Evolutionary conservation across 2,888 invertebrate species (phyloP).

Genomic region (Drosophila pseudotalamancana): DNA sequence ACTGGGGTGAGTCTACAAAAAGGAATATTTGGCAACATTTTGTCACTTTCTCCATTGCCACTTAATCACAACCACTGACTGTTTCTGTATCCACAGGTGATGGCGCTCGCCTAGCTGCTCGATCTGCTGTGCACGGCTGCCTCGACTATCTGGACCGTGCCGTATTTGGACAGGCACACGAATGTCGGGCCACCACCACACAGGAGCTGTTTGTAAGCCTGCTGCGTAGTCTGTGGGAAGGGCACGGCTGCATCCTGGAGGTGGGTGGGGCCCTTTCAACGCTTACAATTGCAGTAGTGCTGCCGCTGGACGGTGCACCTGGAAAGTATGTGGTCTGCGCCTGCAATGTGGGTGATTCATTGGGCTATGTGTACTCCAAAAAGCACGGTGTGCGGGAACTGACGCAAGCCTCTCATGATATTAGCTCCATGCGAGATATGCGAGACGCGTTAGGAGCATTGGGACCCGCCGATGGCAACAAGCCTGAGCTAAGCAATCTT

Average conservation of each 20-base stretch:
- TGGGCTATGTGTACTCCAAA: conserved; percentile 93
- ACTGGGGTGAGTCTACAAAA: conserved; percentile 88
- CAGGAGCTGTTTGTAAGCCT: conserved; percentile 91
- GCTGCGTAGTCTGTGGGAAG: conserved; percentile 92
- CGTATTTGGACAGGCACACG: conserved; percentile 85
- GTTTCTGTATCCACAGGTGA: conserved; percentile 85
- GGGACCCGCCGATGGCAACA: conserved; percentile 93
- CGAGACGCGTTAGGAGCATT: conserved; percentile 94
- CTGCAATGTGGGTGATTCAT: conserved; percentile 95
- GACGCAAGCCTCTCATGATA: conserved; percentile 93
- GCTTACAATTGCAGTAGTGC: conserved; percentile 91
- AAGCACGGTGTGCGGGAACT: conserved; percentile 92
- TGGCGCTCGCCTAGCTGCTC: conserved; percentile 92
- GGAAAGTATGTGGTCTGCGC: conserved; percentile 90
- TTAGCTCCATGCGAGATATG: conserved; percentile 92
- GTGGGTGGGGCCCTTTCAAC: conserved; percentile 93
- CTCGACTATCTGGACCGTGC: conserved; percentile 92
- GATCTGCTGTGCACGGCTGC: conserved; percentile 93
- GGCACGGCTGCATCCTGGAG: conserved; percentile 92
- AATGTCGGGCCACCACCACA: conserved; percentile 85
- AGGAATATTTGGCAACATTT: neutral
- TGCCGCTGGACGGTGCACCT: conserved; percentile 85
- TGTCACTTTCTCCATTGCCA: neutral
- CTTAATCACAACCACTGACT: neutral
- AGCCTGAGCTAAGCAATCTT: conserved; percentile 94